Percentiles rank a stretch among this genome's conserved stretches.
Conservation (phyloP, 1,140 invertebrate genomes). For the Cotesia vestalis region DNA sequence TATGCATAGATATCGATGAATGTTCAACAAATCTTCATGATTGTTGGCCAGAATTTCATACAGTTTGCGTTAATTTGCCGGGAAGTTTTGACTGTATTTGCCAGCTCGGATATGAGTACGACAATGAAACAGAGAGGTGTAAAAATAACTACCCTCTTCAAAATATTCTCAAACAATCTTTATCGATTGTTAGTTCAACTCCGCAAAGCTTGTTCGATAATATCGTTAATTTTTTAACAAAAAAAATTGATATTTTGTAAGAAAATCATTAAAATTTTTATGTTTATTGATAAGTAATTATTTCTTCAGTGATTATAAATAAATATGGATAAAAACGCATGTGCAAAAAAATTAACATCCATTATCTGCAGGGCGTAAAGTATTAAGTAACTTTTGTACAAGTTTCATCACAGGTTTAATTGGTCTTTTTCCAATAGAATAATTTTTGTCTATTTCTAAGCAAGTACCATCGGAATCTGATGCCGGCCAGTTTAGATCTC, state of each 20-base stretch:
- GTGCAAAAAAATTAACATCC: background rate
- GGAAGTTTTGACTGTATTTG: slow-evolving; percentile 67
- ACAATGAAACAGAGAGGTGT: background rate
- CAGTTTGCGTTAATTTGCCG: slow-evolving; percentile 70
- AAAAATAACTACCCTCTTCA: background rate
- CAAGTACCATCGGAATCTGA: background rate
- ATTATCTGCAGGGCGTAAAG: background rate
- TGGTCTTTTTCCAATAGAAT: background rate
- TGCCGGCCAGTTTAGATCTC: background rate
- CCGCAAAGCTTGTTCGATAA: background rate
- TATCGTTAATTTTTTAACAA: slow-evolving; percentile 1
- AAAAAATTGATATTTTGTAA: too few relatives aligned
- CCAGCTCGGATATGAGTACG: slow-evolving; percentile 60
- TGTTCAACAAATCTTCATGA: slow-evolving; percentile 61
- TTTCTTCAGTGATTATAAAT: too few relatives aligned
- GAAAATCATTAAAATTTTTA: too few relatives aligned
- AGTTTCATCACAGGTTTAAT: background rate
- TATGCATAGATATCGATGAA: slow-evolving; percentile 74
- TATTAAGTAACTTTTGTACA: background rate
- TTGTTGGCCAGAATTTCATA: slow-evolving; percentile 57
- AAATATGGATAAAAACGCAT: too few relatives aligned
- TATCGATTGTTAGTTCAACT: background rate
- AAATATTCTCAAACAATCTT: background rate
- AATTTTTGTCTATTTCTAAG: background rate
- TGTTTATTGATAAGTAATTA: too few relatives aligned